Conservation (phyloP, 2,888 invertebrate species). For the Drosophila atripex region DNA sequence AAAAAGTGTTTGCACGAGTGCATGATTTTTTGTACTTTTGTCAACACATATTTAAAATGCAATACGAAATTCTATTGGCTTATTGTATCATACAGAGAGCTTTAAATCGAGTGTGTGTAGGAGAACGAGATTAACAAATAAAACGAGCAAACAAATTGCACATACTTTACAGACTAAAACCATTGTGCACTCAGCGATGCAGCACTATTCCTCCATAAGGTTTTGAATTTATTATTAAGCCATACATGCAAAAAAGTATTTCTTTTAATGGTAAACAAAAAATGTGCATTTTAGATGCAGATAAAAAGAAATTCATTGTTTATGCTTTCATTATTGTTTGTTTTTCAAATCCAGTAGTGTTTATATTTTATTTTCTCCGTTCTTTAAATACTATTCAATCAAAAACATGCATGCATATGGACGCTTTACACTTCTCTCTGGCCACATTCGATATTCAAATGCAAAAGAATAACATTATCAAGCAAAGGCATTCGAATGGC, state of each 20-base stretch:
- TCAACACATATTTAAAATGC: constrained; percentile 18
- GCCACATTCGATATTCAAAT: constrained; percentile 26
- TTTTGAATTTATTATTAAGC: constrained; percentile 16
- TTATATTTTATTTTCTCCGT: constrained; percentile 4
- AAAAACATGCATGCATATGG: constrained; percentile 32
- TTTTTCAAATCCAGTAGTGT: constrained; percentile 5
- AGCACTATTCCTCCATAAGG: background rate
- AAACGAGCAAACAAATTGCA: constrained; percentile 25
- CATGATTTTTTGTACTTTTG: background rate
- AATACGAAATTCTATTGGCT: constrained; percentile 12
- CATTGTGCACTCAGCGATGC: constrained; percentile 11
- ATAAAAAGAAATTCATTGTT: constrained; percentile 9
- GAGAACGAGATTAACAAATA: constrained; percentile 41
- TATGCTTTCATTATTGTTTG: constrained; percentile 11
- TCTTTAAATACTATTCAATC: constrained; percentile 16
- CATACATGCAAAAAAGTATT: constrained; percentile 23
- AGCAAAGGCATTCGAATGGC: constrained; percentile 18
- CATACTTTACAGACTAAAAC: constrained; percentile 7
- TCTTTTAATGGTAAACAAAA: background rate
- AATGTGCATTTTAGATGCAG: constrained; percentile 1
- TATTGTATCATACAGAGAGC: constrained; percentile 4
- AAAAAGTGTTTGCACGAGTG: constrained; percentile 41
- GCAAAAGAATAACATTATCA: constrained; percentile 37
- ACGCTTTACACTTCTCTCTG: constrained; percentile 22
- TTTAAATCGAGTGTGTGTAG: constrained; percentile 9